These are phyloP conservation scores for Antechinus flavipes DNA, from an alignment of 2,113 vertebrate genomes.

Conservation along the genomic window DNA sequence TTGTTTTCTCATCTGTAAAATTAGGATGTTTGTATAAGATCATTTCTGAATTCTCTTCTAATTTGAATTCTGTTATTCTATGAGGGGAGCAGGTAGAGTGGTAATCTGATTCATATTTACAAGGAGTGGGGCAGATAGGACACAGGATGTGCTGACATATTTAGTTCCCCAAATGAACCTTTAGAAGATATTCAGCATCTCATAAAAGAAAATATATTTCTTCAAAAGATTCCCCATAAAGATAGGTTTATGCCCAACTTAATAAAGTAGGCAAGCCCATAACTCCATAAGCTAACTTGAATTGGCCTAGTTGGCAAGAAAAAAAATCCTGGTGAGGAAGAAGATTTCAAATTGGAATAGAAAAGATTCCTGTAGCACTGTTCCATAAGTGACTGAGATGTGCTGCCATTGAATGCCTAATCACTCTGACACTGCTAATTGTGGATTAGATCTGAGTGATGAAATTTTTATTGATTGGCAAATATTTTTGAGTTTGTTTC, in stretches of 20 bases:
- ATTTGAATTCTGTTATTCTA: neutral
- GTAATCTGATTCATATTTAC: neutral
- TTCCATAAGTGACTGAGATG: neutral
- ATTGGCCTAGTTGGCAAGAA: neutral
- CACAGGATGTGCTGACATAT: neutral
- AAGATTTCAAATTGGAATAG: conserved; percentile 38
- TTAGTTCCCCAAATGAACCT: neutral
- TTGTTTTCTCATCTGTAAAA: neutral
- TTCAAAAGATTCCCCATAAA: neutral
- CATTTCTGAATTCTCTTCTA: neutral
- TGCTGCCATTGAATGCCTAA: neutral
- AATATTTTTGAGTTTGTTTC: conserved; percentile 2
- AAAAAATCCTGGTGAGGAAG: conserved; percentile 25
- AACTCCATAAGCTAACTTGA: conserved; percentile 6
- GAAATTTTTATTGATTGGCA: conserved; percentile 8
- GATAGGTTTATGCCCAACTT: conserved; percentile 35
- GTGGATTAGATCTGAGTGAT: neutral
- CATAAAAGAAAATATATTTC: conserved; percentile 6
- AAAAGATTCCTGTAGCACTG: neutral
- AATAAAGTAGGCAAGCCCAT: neutral
- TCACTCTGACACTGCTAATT: neutral
- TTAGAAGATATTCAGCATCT: conserved; percentile 3
- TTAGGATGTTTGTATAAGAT: neutral
- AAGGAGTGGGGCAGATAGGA: neutral
- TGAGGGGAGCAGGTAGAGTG: neutral